Base-by-base conservation (phyloP, 2,797 vertebrate species). In the Coregonus ussuriensis region DNA sequence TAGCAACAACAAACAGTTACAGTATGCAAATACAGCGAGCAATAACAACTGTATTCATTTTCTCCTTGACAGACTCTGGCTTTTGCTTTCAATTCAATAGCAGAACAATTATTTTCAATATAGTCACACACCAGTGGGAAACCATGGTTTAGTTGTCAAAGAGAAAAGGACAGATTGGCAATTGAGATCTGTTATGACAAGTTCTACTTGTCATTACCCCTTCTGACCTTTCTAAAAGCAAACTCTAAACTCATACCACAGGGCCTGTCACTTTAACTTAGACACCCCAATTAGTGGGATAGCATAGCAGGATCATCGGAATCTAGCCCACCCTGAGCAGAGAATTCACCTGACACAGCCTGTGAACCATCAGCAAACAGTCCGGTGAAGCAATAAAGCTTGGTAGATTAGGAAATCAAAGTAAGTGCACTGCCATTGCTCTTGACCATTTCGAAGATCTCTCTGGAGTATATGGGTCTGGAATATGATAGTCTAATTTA, bases 321-420 rank as follows among this genome's bases (percentile, higher is more conserved):
- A 82, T 65, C 52, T 77, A 75, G 79, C 79, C 76, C 25, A 72
- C 72, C 5, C 0, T 13, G 25, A 79, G 35, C 80, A 72, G 82
- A 54, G 35, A 74, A 79, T 81, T 79, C 68, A 74, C 76, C 82
- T 76, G 74, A 84, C 76, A 76, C 73, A 82, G 70, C 72, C 79
- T 54, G 77, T 72, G 82, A 84, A 84, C 37, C 79, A 79, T 73
- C 16, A 79, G 65, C 78, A 82, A 86, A 87, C 83, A 84, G 75
- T 71, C 78, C 0, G 21, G 72, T 80, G 76, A 84, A 82, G 85
- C 79, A 83, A 83, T 86, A 84, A 87, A 87, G 76, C 74, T 52
- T 4, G 65, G 37, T 65, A 74, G 80, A 85, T 88, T 77, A 85
- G 79, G 84, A 90, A 82, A 87, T 84, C 87, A 86, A 89, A 78